Evolutionary conservation across 2,113 vertebrate genomes (phyloP).

Genomic region (Pterocles gutturalis): DNA sequence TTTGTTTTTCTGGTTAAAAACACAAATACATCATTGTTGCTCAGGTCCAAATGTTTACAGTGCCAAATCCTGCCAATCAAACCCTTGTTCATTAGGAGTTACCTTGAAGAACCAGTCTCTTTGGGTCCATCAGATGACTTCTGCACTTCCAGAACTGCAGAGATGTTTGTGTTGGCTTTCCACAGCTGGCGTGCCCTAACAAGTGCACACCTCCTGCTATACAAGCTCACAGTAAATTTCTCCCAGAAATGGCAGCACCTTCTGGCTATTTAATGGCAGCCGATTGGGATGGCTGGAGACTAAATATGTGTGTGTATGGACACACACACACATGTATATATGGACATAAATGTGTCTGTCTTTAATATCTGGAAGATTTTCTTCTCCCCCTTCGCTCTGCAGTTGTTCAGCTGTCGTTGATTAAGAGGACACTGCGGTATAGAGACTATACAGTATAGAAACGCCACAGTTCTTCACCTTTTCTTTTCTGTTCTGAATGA

Average conservation of each 20-base stretch:
- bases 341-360: not conserved
- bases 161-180: fast-evolving
- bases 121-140: not conserved
- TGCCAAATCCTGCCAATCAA: not conserved
- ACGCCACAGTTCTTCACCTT: not conserved
- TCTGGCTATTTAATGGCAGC: not conserved
- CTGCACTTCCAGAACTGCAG: not conserved
- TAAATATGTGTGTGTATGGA: not conserved
- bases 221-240: not conserved
- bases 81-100: not conserved
- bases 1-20: not conserved
- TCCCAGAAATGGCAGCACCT: not conserved
- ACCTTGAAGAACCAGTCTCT: not conserved
- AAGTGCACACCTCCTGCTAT: not conserved
- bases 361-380: not conserved
- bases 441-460: not conserved
- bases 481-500: not conserved
- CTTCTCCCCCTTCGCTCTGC: not conserved
- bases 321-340: too few species aligned
- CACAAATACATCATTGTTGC: not conserved
- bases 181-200: fast-evolving
- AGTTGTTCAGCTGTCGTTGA: not conserved
- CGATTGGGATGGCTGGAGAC: not conserved
- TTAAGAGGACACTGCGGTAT: not conserved
- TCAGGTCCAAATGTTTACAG: not conserved